These are phyloP conservation scores for Rhyacophila evoluta DNA, from an alignment of 2,888 invertebrate genomes.

Conservation along the genomic window DNA sequence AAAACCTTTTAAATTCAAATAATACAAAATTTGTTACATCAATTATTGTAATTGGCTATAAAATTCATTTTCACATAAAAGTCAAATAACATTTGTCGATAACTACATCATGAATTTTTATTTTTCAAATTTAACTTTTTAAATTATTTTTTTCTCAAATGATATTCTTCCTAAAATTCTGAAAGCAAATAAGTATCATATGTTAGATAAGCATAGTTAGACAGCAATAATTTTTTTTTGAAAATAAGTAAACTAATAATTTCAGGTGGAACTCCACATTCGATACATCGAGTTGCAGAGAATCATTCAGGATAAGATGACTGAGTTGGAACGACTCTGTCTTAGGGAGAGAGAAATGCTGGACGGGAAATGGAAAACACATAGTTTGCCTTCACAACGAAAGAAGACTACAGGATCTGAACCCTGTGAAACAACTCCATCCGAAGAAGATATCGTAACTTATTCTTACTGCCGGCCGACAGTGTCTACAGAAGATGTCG, in stretches of 20 bases:
- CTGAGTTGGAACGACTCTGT: constrained; percentile 85
- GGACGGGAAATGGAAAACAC: constrained; percentile 91
- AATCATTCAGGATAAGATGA: constrained; percentile 84
- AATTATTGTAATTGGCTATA: too few species aligned
- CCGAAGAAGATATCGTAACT: constrained; percentile 66
- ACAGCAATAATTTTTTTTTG: too few species aligned
- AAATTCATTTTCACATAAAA: too few species aligned
- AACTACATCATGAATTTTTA: too few species aligned
- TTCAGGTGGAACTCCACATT: constrained; percentile 88
- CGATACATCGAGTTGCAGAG: constrained; percentile 91
- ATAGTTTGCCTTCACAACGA: constrained; percentile 87
- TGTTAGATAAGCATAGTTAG: too few species aligned
- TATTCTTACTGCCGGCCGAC: constrained; percentile 80
- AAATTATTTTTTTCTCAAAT: too few species aligned
- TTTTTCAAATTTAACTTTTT: too few species aligned
- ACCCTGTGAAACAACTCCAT: constrained; percentile 58
- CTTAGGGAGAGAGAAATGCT: constrained; percentile 85
- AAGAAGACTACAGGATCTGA: constrained; percentile 71
- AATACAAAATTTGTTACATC: too few species aligned
- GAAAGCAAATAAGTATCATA: too few species aligned
- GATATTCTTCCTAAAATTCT: too few species aligned
- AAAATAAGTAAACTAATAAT: constrained; percentile 15
- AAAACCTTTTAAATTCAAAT: too few species aligned
- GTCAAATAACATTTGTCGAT: too few species aligned
- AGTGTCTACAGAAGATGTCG: constrained; percentile 84